These are phyloP conservation scores for Platichthys flesus DNA, from an alignment of 2,113 vertebrate genomes.

Conservation along the genomic window DNA sequence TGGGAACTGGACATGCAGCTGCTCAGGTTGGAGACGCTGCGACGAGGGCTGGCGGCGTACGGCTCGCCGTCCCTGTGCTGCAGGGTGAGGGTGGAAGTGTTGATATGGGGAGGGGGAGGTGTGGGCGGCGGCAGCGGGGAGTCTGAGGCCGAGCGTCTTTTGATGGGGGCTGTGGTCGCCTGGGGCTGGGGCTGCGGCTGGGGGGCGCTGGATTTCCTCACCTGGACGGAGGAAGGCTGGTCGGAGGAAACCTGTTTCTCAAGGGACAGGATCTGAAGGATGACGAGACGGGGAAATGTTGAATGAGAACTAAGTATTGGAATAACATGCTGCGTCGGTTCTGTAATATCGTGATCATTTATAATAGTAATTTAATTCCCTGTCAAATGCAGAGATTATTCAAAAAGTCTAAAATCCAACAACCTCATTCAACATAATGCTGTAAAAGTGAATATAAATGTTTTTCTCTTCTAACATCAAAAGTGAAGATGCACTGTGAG, in stretches of 20 bases:
- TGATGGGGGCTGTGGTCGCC: conserved; percentile 34
- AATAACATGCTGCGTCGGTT: not conserved
- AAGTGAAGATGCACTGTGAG: too few species aligned
- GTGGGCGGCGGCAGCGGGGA: conserved; percentile 54
- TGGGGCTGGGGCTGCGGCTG: conserved; percentile 37
- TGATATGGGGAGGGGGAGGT: conserved; percentile 23
- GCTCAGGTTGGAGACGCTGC: conserved; percentile 85
- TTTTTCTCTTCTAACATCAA: too few species aligned
- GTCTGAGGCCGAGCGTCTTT: conserved; percentile 51
- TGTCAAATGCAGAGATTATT: too few species aligned
- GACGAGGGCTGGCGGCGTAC: conserved; percentile 79
- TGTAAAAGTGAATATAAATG: too few species aligned
- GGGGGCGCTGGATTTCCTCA: conserved; percentile 84
- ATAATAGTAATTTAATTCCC: too few species aligned
- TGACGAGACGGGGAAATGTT: conserved; percentile 15
- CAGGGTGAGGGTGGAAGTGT: conserved; percentile 75
- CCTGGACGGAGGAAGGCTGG: conserved; percentile 89
- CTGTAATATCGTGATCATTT: too few species aligned
- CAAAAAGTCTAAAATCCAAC: too few species aligned
- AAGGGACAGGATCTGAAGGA: conserved; percentile 87
- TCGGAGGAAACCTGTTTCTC: conserved; percentile 87
- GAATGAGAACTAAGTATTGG: not conserved
- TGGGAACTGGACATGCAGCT: conserved; percentile 83
- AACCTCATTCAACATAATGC: too few species aligned
- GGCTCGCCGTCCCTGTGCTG: conserved; percentile 76